Evolutionary conservation across 2,797 vertebrate genomes (phyloP).

Genomic region (Myotis myotis): DNA sequence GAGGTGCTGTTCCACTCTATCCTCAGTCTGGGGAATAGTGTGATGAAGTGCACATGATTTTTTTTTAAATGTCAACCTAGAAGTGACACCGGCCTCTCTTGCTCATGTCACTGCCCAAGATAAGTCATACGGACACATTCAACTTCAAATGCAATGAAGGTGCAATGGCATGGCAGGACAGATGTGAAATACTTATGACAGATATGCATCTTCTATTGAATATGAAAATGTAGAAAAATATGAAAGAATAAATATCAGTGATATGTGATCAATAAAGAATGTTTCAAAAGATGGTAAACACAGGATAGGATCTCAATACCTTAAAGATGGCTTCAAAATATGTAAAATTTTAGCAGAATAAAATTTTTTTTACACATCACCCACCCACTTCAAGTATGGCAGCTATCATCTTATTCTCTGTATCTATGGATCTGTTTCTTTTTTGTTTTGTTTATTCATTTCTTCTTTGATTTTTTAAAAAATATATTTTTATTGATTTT

Average conservation of each 20-base stretch:
- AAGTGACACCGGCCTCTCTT: neutral
- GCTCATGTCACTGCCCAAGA: neutral
- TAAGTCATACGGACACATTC: neutral
- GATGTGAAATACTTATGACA: neutral
- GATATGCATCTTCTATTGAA: neutral
- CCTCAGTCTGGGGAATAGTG: rapidly evolving
- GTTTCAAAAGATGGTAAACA: neutral
- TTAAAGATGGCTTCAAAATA: neutral
- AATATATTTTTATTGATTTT: too few relatives aligned
- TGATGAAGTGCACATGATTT: neutral
- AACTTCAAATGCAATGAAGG: neutral
- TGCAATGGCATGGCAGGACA: neutral
- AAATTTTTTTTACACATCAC: neutral
- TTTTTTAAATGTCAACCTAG: neutral
- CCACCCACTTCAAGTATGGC: neutral
- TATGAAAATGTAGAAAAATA: neutral
- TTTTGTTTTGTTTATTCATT: neutral
- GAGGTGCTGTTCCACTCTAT: rapidly evolving
- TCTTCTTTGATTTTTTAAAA: neutral
- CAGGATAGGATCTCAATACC: neutral
- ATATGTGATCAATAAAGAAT: neutral
- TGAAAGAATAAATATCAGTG: neutral
- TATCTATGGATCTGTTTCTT: neutral
- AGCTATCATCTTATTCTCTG: neutral
- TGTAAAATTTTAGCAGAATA: neutral